A percentile compares a stretch with the other conserved stretches of the same genome.
phyloP scores from a whole-genome alignment of 2,113 vertebrate species.

The Diadophis punctatus region DNA sequence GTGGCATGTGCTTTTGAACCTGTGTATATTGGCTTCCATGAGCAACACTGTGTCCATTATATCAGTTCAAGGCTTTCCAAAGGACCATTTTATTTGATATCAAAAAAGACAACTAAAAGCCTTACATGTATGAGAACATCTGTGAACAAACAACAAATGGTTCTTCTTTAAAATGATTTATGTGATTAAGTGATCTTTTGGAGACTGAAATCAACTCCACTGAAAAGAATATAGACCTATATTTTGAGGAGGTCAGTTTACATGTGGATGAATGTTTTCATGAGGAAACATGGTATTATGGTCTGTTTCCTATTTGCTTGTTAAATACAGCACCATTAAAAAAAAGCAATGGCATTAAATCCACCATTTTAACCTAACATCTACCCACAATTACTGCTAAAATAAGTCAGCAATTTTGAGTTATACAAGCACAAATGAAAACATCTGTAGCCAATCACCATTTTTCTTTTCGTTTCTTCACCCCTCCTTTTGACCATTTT shows the following conservation, averaged over 20 bases:
- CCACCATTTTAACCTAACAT: constrained; percentile 65
- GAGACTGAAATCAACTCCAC: background rate
- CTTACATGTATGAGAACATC: background rate
- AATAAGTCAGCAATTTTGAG: constrained; percentile 73
- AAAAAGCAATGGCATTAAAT: constrained; percentile 54
- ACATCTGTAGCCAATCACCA: constrained; percentile 74
- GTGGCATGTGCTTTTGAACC: background rate
- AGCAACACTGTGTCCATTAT: background rate
- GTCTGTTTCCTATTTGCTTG: constrained; percentile 65
- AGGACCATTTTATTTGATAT: background rate
- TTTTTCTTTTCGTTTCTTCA: constrained; percentile 23
- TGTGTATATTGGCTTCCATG: background rate
- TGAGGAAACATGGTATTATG: constrained; percentile 40
- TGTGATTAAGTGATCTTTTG: background rate
- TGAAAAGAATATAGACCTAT: background rate
- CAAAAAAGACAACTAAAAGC: background rate
- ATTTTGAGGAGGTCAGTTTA: constrained; percentile 57
- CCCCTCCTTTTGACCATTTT: constrained; percentile 2
- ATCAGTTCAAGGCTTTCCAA: background rate
- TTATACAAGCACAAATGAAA: constrained; percentile 68
- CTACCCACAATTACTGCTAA: constrained; percentile 66
- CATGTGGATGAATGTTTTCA: constrained; percentile 23
- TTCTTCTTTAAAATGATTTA: background rate
- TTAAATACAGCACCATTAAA: constrained; percentile 56
- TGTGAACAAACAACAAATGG: background rate